Percentiles rank a stretch among this genome's conserved stretches.
Conservation (phyloP, 2,888 invertebrate genomes). For the Plagodis dolabraria region DNA sequence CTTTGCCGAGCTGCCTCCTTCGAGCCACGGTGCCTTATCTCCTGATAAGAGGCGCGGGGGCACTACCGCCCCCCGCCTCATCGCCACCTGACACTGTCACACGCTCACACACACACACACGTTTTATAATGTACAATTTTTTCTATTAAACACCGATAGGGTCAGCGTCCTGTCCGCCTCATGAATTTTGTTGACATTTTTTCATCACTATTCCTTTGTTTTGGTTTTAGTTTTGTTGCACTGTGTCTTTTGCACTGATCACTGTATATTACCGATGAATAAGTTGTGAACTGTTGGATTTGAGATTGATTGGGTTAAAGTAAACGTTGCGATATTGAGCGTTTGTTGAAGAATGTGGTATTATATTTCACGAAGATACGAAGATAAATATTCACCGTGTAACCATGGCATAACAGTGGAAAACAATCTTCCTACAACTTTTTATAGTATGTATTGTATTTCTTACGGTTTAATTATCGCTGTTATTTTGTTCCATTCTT, state of each 20-base stretch:
- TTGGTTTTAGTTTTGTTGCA: constrained; percentile 42
- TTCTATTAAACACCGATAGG: constrained; percentile 52
- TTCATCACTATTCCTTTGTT: constrained; percentile 51
- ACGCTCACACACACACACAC: constrained; percentile 60
- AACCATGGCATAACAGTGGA: not conserved
- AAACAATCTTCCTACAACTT: not conserved
- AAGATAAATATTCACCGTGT: not conserved
- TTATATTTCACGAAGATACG: not conserved
- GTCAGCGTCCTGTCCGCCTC: constrained; percentile 80
- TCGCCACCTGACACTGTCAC: constrained; percentile 79
- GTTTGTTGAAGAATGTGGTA: constrained; percentile 4
- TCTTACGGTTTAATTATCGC: not conserved
- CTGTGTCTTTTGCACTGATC: constrained; percentile 42
- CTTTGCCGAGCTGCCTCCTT: constrained; percentile 67
- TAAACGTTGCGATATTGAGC: constrained; percentile 35
- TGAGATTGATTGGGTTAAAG: constrained; percentile 9
- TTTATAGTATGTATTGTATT: too few relatives aligned
- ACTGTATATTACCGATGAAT: constrained; percentile 39
- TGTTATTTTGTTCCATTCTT: not conserved
- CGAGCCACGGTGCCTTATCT: constrained; percentile 79
- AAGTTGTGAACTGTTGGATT: constrained; percentile 31
- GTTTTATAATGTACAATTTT: constrained; percentile 50
- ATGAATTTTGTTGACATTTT: constrained; percentile 64
- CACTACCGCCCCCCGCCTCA: constrained; percentile 80
- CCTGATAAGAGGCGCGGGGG: constrained; percentile 83